Evolutionary conservation across 2,113 vertebrate species (phyloP).

Genomic region (Hipposideros armiger): DNA sequence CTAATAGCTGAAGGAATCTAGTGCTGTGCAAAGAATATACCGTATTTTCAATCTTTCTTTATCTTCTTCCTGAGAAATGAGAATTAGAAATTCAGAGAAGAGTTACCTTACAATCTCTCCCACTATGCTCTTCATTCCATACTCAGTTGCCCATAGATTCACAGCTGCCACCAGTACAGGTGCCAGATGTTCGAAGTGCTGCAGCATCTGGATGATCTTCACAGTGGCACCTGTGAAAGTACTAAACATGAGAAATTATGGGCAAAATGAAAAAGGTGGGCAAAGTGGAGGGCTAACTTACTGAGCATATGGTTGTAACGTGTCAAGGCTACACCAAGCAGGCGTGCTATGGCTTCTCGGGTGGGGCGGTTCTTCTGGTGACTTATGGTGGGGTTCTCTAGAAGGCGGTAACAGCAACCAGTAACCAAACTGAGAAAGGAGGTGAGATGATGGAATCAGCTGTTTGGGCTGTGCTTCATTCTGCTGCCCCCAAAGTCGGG

Average conservation of each 20-base stretch:
- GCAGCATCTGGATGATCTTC: constrained; percentile 95
- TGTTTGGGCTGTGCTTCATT: not conserved
- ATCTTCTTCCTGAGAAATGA: not conserved
- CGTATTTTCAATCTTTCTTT: not conserved
- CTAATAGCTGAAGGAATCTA: not conserved
- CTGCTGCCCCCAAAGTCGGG: not conserved
- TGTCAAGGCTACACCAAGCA: constrained; percentile 92
- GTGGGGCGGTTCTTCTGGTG: constrained; percentile 92
- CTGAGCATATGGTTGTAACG: constrained; percentile 95
- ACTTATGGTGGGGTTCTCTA: constrained; percentile 94
- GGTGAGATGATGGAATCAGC: not conserved
- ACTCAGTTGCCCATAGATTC: constrained; percentile 93
- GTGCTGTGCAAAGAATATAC: not conserved
- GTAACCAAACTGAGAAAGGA: constrained; percentile 92
- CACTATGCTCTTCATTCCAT: constrained; percentile 94
- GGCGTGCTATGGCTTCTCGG: constrained; percentile 91
- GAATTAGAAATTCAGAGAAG: not conserved
- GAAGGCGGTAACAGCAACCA: constrained; percentile 94
- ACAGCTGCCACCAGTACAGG: constrained; percentile 93
- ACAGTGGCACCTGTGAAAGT: constrained; percentile 91
- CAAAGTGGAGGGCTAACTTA: constrained; percentile 83
- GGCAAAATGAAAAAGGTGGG: not conserved
- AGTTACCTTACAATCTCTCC: constrained; percentile 95
- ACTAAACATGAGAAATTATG: not conserved
- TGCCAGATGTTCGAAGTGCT: constrained; percentile 96